A percentile compares a stretch with the other conserved stretches of the same genome.
Conservation (phyloP, 2,888 invertebrate species). For the Euphydryas editha region DNA sequence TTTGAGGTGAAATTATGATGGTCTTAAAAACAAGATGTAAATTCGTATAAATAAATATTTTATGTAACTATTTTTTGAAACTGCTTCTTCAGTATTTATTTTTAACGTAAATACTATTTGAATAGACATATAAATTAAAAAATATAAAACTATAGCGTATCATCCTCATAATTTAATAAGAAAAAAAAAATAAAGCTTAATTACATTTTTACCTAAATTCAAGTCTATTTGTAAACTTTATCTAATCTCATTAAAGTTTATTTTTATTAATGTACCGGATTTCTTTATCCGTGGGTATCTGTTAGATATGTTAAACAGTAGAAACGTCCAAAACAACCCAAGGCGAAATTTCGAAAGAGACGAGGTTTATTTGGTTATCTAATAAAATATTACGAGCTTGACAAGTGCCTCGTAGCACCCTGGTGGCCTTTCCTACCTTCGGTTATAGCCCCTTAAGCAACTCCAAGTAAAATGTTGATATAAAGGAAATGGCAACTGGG, state of each 20-base stretch:
- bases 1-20: slow-evolving; percentile 44
- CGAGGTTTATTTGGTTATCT: slow-evolving; percentile 80
- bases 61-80: too few relatives aligned
- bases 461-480: slow-evolving; percentile 36
- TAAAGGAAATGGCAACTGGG: slow-evolving; percentile 12
- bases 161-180: neutral
- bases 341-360: slow-evolving; percentile 62
- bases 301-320: neutral
- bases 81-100: too few relatives aligned
- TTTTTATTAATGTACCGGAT: neutral
- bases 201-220: neutral
- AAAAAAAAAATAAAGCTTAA: neutral
- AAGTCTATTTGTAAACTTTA: neutral
- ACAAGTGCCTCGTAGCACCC: slow-evolving; percentile 75
- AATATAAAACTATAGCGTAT: neutral
- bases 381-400: slow-evolving; percentile 83
- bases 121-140: too few relatives aligned
- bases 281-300: neutral
- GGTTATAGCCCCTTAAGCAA: slow-evolving; percentile 65
- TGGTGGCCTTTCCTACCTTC: slow-evolving; percentile 66
- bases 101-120: too few relatives aligned
- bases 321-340: slow-evolving; percentile 41
- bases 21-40: slow-evolving; percentile 35
- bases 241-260: neutral
- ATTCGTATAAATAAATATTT: too few relatives aligned